Conservation (phyloP, 2,888 invertebrate species). For the Caenorhabditis angaria region DNA sequence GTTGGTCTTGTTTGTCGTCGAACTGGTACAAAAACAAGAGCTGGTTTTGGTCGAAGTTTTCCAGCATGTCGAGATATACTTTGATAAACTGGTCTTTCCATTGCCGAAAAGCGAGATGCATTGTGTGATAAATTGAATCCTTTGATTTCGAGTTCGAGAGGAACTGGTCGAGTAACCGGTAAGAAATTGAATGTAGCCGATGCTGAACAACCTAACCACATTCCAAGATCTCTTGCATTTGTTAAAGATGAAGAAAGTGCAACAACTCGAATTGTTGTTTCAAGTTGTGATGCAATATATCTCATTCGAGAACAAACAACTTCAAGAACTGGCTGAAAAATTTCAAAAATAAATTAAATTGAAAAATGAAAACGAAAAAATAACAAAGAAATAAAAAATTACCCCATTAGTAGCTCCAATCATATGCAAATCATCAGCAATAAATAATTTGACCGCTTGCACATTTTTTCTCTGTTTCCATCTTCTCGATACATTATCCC, state of each 20-base stretch:
- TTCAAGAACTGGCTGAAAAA: conserved; percentile 83
- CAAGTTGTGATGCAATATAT: conserved; percentile 92
- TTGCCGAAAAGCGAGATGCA: conserved; percentile 88
- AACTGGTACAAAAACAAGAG: conserved; percentile 86
- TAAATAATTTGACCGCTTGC: conserved; percentile 92
- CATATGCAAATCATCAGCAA: conserved; percentile 92
- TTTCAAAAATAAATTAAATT: background rate
- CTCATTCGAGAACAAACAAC: conserved; percentile 87
- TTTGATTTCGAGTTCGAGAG: conserved; percentile 91
- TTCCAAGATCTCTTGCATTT: conserved; percentile 80
- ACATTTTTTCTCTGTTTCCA: conserved; percentile 99
- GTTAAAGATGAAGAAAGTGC: conserved; percentile 91
- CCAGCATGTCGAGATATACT: conserved; percentile 78
- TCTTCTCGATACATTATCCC: conserved; percentile 95
- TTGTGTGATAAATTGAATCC: conserved; percentile 98
- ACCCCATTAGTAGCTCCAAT: conserved; percentile 76
- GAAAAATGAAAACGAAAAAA: background rate
- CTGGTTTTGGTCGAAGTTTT: conserved; percentile 79
- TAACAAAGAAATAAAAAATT: conserved; percentile 36
- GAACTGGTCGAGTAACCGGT: conserved; percentile 93
- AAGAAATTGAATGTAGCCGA: conserved; percentile 97
- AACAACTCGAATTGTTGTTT: conserved; percentile 78
- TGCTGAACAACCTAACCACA: conserved; percentile 81
- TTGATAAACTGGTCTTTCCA: conserved; percentile 97
- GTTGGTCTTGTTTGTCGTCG: conserved; percentile 78